Evolutionary conservation across 2,888 invertebrate genomes (phyloP), one percentile per base, ranked within the genome.

Genomic region (Marronus borbonicus): DNA sequence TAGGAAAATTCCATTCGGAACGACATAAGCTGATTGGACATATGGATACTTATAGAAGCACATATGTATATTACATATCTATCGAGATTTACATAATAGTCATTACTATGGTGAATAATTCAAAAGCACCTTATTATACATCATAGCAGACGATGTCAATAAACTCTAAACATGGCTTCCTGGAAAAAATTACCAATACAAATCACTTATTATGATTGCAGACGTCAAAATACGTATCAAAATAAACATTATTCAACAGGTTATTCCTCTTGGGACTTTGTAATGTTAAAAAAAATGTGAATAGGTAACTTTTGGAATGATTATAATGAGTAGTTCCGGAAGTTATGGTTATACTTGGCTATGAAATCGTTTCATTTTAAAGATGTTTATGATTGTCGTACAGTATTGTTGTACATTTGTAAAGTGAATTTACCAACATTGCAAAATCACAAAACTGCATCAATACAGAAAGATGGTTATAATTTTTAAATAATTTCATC

Each of bases 51-150:
- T 24, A 62, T 14, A 12, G 24, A 8, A n/a, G 2, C 28, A 28
- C 24, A 24, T 62, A 62, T 62, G 20, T 20, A 60, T 28, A 50
- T 50, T 68, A 50, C 50, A 50, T 28, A 50, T 68, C 49, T 68
- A 49, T 20, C 50, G 28, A 50, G 20, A 68, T 68, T 68, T 68
- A 68, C 68, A 68, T 68, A 68, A 50, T 62, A 62, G 24, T 14
- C 68, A 68, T 68, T 68, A 68, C 24, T 50, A 68, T 52, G 49
- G 12, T 3, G 50, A 50, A 68, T 68, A 68, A 68, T 68, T 68
- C 68, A 68, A 17, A 17, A 50, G 20, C 49, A 20, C 24, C 31
- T 28, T 31, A 49, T 50, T 14, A 24, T 50, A 49, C 24, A 24
- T 14, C 49, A 28, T 50, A 28, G 50, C 24, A 50, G 50, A 12